phyloP scores from a whole-genome alignment of 2,797 vertebrate species.

The Phrynocephalus vlangalii region DNA sequence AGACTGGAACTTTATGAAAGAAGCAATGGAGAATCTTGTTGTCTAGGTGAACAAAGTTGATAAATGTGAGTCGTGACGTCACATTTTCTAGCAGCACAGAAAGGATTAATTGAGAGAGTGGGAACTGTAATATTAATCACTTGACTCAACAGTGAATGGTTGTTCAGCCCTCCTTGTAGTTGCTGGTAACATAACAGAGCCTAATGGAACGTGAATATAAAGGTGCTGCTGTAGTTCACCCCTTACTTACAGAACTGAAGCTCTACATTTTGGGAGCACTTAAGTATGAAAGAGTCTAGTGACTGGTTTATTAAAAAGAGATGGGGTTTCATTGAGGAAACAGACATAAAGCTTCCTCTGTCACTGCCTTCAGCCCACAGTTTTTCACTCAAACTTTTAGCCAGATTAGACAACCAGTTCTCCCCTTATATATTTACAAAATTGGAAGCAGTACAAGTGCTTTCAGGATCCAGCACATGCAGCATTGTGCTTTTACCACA shows the following conservation, averaged over 20 bases:
- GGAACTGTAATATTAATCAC: slow-evolving; percentile 65
- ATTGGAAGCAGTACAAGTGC: slow-evolving; percentile 9
- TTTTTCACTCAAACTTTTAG: slow-evolving; percentile 11
- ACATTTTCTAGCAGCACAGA: slow-evolving; percentile 63
- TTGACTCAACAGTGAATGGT: slow-evolving; percentile 59
- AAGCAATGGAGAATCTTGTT: slow-evolving; percentile 21
- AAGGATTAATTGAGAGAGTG: slow-evolving; percentile 71
- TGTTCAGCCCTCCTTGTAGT: slow-evolving; percentile 66
- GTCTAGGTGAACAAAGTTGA: slow-evolving; percentile 36
- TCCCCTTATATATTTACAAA: slow-evolving; percentile 52
- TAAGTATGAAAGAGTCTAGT: slow-evolving; percentile 52
- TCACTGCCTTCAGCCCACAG: slow-evolving; percentile 45
- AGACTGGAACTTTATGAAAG: not conserved
- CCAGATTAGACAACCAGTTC: slow-evolving; percentile 37
- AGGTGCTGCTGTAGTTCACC: slow-evolving; percentile 55
- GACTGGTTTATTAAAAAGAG: slow-evolving; percentile 58
- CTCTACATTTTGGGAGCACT: slow-evolving; percentile 64
- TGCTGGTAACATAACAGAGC: slow-evolving; percentile 66
- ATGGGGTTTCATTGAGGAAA: slow-evolving; percentile 67
- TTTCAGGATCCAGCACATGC: slow-evolving; percentile 44
- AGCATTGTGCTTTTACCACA: not conserved
- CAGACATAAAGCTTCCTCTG: slow-evolving; percentile 44
- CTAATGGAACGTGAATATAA: slow-evolving; percentile 59
- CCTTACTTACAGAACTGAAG: slow-evolving; percentile 8
- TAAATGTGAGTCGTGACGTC: slow-evolving; percentile 22